Percentiles rank a stretch among this genome's conserved stretches.
Evolutionary conservation across 2,888 invertebrate genomes (phyloP).

Genomic region (Cyaniris semiargus): DNA sequence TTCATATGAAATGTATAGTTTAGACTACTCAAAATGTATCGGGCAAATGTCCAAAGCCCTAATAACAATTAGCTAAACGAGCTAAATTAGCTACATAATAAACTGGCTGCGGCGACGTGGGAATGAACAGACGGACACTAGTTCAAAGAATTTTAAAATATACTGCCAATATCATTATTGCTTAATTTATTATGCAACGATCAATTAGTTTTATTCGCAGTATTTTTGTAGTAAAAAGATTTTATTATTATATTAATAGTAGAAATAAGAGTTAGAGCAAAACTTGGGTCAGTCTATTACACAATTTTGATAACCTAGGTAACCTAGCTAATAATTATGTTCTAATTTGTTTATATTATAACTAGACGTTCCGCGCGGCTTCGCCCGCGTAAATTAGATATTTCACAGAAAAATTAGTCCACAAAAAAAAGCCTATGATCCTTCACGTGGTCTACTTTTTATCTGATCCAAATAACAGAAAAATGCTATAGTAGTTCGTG

Average conservation of each 20-base stretch:
- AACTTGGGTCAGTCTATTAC: neutral
- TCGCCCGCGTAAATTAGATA: no score
- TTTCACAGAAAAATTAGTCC: no score
- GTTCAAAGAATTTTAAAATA: neutral
- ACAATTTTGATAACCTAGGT: neutral
- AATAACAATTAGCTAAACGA: constrained; percentile 59
- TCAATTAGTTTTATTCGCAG: neutral
- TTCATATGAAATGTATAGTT: neutral
- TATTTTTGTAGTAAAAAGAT: neutral
- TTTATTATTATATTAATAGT: neutral
- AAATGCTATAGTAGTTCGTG: no score
- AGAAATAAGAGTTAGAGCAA: neutral
- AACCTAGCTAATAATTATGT: neutral
- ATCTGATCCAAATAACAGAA: no score
- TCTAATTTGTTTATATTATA: neutral
- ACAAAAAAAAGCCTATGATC: no score
- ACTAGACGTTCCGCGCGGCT: no score
- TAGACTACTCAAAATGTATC: constrained; percentile 30
- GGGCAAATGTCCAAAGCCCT: constrained; percentile 37
- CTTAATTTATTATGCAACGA: neutral
- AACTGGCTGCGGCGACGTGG: constrained; percentile 33
- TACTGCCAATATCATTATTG: neutral
- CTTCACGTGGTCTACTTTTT: no score
- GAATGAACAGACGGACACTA: neutral
- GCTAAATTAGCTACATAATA: constrained; percentile 61